These are phyloP conservation scores for Bicyclus anynana DNA, from an alignment of 1,140 invertebrate genomes.

Conservation along the genomic window DNA sequence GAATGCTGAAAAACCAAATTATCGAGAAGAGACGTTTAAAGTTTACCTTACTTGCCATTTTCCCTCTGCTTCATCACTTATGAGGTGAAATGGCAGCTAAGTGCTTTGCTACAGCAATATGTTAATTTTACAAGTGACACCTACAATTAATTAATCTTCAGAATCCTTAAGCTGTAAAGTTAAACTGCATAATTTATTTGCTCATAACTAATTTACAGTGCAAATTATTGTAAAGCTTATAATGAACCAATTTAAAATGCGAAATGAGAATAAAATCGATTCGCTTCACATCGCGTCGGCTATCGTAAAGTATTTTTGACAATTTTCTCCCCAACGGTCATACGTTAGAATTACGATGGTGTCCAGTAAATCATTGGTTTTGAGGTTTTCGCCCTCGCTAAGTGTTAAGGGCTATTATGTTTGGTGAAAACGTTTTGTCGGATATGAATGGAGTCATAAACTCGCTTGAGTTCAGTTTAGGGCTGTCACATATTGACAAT, in stretches of 20 bases:
- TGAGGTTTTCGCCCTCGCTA: constrained; percentile 57
- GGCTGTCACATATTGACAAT: constrained; percentile 4
- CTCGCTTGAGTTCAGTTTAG: constrained; percentile 10
- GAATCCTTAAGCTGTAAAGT: neutral
- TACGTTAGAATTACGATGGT: constrained; percentile 55
- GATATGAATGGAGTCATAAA: constrained; percentile 70
- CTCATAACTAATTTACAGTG: neutral
- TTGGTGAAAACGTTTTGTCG: constrained; percentile 60
- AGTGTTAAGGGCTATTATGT: constrained; percentile 34
- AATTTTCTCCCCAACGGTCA: constrained; percentile 44
- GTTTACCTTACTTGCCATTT: too few species aligned
- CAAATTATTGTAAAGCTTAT: constrained; percentile 7
- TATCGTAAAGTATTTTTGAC: constrained; percentile 68
- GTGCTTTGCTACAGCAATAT: too few species aligned
- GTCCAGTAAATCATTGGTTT: constrained; percentile 53
- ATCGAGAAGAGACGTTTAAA: too few species aligned
- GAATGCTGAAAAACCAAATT: too few species aligned
- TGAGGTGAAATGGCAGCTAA: too few species aligned
- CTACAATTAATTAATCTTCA: neutral
- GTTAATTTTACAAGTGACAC: too few species aligned
- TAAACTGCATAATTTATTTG: neutral
- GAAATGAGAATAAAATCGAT: constrained; percentile 64
- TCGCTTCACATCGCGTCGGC: constrained; percentile 43
- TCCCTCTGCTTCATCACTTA: too few species aligned
- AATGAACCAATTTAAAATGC: constrained; percentile 43